phyloP scores from a whole-genome alignment of 2,888 invertebrate genomes.

The Cremastobaeus sp. region DNA sequence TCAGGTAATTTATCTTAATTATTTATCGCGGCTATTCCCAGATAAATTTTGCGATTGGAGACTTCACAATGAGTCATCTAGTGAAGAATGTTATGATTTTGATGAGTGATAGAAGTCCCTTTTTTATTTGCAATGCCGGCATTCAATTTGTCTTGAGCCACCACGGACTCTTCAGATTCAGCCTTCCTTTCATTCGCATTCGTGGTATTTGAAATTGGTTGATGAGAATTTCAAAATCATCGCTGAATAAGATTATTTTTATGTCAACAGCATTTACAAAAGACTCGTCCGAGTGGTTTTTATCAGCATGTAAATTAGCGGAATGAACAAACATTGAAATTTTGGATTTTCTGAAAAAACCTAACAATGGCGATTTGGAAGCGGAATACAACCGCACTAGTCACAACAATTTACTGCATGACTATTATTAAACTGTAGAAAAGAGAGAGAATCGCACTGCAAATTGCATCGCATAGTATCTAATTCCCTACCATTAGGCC shows the following conservation, averaged over 20 bases:
- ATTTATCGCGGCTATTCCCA: conserved; percentile 8
- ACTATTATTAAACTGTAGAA: conserved; percentile 21
- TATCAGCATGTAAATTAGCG: too few relatives aligned
- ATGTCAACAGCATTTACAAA: too few relatives aligned
- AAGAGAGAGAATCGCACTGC: conserved; percentile 27
- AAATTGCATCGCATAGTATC: conserved; percentile 53
- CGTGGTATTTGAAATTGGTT: too few relatives aligned
- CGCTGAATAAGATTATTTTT: too few relatives aligned
- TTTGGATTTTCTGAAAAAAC: too few relatives aligned
- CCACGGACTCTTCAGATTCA: conserved; percentile 11
- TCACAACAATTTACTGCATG: neutral
- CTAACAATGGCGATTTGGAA: too few relatives aligned
- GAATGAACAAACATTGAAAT: too few relatives aligned
- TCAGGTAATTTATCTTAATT: conserved; percentile 19
- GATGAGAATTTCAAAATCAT: too few relatives aligned
- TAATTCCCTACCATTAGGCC: conserved; percentile 53
- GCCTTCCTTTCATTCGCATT: too few relatives aligned
- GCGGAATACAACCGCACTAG: too few relatives aligned
- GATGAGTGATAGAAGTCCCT: conserved; percentile 22
- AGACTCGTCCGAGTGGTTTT: too few relatives aligned
- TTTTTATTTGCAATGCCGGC: conserved; percentile 27
- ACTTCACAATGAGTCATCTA: conserved; percentile 16
- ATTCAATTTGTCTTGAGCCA: conserved; percentile 21
- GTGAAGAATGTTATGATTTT: conserved; percentile 35
- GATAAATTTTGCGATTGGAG: conserved; percentile 27